Evolutionary conservation across 2,888 invertebrate species (phyloP).

Genomic region (Diaprepes abbreviatus): DNA sequence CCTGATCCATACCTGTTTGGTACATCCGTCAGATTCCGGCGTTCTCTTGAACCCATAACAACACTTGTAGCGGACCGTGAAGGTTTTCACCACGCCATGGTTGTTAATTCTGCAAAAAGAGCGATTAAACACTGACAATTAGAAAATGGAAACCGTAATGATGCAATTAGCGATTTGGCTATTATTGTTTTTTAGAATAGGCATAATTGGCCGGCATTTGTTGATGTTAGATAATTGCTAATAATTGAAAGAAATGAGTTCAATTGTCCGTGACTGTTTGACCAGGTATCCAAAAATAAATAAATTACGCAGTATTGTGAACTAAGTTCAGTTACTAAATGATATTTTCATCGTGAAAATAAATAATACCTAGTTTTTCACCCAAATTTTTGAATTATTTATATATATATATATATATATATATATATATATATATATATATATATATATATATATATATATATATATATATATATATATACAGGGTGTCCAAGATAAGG

Average conservation of each 20-base stretch:
- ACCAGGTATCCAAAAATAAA: too few species aligned
- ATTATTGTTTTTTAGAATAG: conserved; percentile 2
- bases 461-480: too few species aligned
- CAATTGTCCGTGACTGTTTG: too few species aligned
- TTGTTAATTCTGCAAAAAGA: conserved; percentile 69
- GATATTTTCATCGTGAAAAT: too few species aligned
- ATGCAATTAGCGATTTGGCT: not conserved
- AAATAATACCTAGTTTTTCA: too few species aligned
- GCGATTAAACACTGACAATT: conserved; percentile 2
- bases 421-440: too few species aligned
- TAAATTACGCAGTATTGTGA: too few species aligned
- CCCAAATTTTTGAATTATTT: too few species aligned
- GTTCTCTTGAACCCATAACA: conserved; percentile 75
- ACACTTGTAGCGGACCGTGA: conserved; percentile 76
- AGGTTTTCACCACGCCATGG: conserved; percentile 74
- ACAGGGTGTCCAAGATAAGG: too few species aligned
- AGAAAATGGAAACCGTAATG: not conserved
- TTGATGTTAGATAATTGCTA: not conserved
- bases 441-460: too few species aligned
- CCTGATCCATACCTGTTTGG: conserved; percentile 64
- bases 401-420: too few species aligned
- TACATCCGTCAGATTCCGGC: conserved; percentile 60
- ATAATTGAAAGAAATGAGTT: not conserved
- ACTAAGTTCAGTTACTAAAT: too few species aligned
- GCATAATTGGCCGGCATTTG: not conserved